Evolutionary conservation across 2,797 vertebrate genomes (phyloP), one percentile per base, ranked within the genome.

Genomic region (Xiphorhynchus erythropygius): DNA sequence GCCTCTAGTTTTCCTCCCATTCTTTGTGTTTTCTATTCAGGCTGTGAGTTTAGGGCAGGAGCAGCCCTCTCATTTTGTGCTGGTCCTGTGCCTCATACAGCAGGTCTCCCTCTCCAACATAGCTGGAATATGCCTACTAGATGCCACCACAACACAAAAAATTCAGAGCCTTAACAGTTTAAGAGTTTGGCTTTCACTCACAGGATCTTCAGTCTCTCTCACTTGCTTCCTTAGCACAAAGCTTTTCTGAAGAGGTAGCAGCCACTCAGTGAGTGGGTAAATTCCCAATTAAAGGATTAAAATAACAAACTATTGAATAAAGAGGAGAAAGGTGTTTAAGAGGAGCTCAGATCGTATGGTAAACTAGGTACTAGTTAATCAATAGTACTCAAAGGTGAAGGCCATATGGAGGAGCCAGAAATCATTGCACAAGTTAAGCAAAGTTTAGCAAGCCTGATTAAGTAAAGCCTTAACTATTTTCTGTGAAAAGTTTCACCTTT

Each of bases 361-460:
- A 95, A 84, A 89, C 85, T 90, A 95, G 92, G 93, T 91, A 96
- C 85, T 94, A 95, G 90, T 88, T 97, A 97, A 97, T 97, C 97
- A 97, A 92, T 97, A 97, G 68, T 90, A 95, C 53, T 92, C 96
- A 97, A 96, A 97, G 97, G 96, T 97, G 97, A 97, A 97, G 97
- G 97, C 94, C 96, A 55, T 74, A 79, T 25, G 50, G 84, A 88
- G 82, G 62, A 97, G 97, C 88, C 94, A 95, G 92, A 90, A 89
- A 91, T 90, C 90, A 71, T 97, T 97, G 97, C 97, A 93, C 93
- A 97, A 97, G 96, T 97, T 97, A 97, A 97, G 93, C 94, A 97
- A 97, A 97, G 96, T 97, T 97, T 97, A 97, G 94, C 76, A 63
- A 96, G 90, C 80, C 86, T 77, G 97, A 97, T 97, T 97, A 97